Evolutionary conservation across 2,888 invertebrate genomes (phyloP), one percentile per base, ranked within the genome.

Genomic region (Tanypteryx hageni): DNA sequence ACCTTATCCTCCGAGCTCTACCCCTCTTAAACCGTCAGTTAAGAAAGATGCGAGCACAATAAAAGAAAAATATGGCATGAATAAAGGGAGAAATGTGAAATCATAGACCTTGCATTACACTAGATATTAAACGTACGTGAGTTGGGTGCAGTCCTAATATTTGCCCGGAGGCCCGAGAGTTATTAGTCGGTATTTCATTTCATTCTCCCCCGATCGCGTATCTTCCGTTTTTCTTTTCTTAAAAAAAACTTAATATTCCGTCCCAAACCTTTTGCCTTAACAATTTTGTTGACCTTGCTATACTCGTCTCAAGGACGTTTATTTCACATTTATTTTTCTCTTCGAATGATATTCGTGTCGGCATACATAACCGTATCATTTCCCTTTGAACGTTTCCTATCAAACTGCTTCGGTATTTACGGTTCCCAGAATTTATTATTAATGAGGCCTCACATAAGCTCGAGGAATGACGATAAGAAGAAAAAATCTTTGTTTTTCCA

Each of bases 81-180:
- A 22, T 13, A 10, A 61, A 86, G n/a, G 9, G 31, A 64, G 31
- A 89, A 44, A 44, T 89, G 44, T 10, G 44, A 89, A 89, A 68
- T 56, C 64, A 18, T 44, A 18, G 1, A 44, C 64, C 11, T 44
- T 10, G 61, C 64, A 14, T 44, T 64, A n/a, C 89, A n/a, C n/a
- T 11, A 89, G 64, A 44, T 64, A 89, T 89, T 68, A 64, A 89
- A 89, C n/a, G 68, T 16, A 64, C 89, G 64, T 68, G 89, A 89
- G 89, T 68, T 44, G 85, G 59, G 22, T 86, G 76, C 14, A 59
- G 61, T 89, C 68, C 61, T 22, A 31, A 86, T 86, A 89, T 89
- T 64, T n/a, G n/a, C 44, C 64, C 64, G 2, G 3, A 64, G 57
- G 10, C 89, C 89, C n/a, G 44, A 61, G 27, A 89, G 64, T 89